phyloP scores from a whole-genome alignment of 2,888 invertebrate genomes.

The Acrocyrtus sp. region DNA sequence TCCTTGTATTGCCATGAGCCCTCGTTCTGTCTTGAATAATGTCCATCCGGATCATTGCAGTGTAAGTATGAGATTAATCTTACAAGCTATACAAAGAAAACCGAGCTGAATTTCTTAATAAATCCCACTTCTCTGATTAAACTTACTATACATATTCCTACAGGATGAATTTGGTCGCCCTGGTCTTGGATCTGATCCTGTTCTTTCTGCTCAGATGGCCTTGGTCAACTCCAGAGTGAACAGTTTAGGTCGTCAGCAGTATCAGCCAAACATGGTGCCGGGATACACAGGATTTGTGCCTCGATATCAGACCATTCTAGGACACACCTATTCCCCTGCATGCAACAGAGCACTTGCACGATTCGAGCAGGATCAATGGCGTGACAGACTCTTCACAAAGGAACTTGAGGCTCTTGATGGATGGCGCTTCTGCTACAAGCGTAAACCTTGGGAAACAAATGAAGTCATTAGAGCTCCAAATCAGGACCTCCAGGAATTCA shows the following conservation, averaged over 20 bases:
- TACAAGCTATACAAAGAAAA: not conserved
- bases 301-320: constrained; percentile 59
- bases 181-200: constrained; percentile 54
- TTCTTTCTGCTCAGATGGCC: constrained; percentile 56
- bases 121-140: no score
- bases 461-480: constrained; percentile 52
- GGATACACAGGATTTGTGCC: constrained; percentile 61
- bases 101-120: no score
- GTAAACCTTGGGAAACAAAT: constrained; percentile 61
- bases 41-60: constrained; percentile 57
- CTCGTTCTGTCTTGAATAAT: constrained; percentile 58
- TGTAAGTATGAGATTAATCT: constrained; percentile 23
- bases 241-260: constrained; percentile 61
- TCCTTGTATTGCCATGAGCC: constrained; percentile 62
- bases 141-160: constrained; percentile 1
- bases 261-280: constrained; percentile 57
- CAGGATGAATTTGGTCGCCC: constrained; percentile 59
- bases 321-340: constrained; percentile 60
- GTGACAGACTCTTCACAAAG: constrained; percentile 59
- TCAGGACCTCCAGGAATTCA: constrained; percentile 58
- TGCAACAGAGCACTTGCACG: constrained; percentile 58
- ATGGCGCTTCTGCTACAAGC: constrained; percentile 62
- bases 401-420: constrained; percentile 62
- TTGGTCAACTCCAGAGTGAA: constrained; percentile 59
- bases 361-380: constrained; percentile 62